Conservation (phyloP, 2,797 vertebrate species). For the Chaetodon trifasciatus region DNA sequence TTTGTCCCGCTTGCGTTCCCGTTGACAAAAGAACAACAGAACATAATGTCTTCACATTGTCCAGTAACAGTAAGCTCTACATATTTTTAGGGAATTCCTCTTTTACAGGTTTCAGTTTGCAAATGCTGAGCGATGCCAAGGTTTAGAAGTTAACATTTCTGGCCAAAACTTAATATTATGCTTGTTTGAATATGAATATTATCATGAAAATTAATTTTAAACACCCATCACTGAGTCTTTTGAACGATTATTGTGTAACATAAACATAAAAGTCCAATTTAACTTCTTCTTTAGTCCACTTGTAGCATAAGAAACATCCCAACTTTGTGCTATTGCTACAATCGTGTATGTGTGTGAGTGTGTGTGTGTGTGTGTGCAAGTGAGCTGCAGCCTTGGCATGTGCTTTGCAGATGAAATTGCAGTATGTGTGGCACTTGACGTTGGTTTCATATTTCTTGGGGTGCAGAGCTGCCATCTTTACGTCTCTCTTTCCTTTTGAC, state of each 20-base stretch:
- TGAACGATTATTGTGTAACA: neutral
- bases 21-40: neutral
- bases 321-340: neutral
- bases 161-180: neutral
- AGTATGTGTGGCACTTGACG: neutral
- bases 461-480: slow-evolving; percentile 15
- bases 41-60: neutral
- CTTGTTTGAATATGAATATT: neutral
- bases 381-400: neutral
- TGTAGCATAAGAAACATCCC: neutral
- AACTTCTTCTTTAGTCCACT: neutral
- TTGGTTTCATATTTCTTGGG: slow-evolving; percentile 7
- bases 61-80: neutral
- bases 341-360: neutral
- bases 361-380: neutral
- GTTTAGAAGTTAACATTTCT: neutral
- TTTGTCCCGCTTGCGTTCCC: too few species aligned
- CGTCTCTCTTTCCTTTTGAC: neutral
- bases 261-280: neutral
- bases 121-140: neutral
- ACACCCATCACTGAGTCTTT: neutral
- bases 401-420: slow-evolving; percentile 2
- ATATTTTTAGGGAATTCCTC: neutral
- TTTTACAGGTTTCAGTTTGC: neutral
- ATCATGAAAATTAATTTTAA: neutral